Conservation (phyloP, 2,797 vertebrate genomes). For the Etheostoma perlongum region DNA sequence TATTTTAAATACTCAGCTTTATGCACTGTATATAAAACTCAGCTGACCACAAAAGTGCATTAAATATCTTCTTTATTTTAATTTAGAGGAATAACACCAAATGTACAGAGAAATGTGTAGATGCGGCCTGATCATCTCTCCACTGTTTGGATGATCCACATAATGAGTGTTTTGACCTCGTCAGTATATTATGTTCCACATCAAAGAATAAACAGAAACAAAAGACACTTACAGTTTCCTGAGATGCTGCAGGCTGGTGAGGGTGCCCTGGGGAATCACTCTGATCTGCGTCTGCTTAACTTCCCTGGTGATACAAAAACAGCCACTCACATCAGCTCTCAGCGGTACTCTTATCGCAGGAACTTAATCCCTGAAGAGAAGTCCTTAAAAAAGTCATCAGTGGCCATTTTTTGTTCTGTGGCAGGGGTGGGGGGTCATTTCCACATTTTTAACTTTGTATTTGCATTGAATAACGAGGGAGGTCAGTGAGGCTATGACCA, state of each 20-base stretch:
- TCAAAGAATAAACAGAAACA: conserved; percentile 66
- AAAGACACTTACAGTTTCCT: conserved; percentile 68
- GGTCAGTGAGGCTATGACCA: background rate
- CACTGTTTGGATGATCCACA: conserved; percentile 49
- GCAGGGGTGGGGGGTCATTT: background rate
- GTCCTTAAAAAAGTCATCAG: background rate
- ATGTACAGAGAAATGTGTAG: background rate
- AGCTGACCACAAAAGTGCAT: background rate
- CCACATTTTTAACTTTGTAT: background rate
- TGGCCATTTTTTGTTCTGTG: background rate
- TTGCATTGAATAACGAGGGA: no score
- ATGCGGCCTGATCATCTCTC: background rate
- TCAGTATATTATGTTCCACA: conserved; percentile 60
- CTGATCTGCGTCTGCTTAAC: conserved; percentile 55
- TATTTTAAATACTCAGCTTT: background rate
- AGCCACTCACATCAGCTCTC: conserved; percentile 1
- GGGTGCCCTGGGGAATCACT: conserved; percentile 41
- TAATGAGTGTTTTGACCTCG: conserved; percentile 67
- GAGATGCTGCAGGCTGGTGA: conserved; percentile 61
- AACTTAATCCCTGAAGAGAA: background rate
- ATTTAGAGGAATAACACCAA: background rate
- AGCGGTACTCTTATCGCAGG: background rate
- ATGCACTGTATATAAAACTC: background rate
- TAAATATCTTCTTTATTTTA: background rate
- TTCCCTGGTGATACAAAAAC: conserved; percentile 59